A percentile compares a stretch with the other conserved stretches of the same genome.
These are phyloP conservation scores for Cebus imitator DNA, from an alignment of 2,113 vertebrate genomes.

Conservation along the genomic window DNA sequence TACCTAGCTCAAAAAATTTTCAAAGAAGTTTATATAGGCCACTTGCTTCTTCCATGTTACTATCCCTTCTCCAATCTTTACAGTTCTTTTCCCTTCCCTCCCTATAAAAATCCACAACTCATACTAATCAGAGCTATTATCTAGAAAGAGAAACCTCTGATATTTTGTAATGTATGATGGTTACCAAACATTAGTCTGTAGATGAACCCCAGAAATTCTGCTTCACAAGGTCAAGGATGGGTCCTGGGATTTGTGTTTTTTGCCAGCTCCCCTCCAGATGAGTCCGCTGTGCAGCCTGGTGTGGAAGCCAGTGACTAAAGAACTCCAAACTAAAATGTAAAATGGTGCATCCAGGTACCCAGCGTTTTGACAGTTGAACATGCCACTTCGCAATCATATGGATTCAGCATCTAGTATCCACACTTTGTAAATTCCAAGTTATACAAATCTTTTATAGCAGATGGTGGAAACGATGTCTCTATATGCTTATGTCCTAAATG, in stretches of 20 bases:
- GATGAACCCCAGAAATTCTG: background rate
- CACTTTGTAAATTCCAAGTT: constrained; percentile 21
- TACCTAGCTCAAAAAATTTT: background rate
- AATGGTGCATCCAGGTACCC: background rate
- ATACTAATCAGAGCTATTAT: background rate
- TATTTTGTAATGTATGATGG: background rate
- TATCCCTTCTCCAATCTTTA: background rate
- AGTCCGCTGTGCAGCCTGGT: background rate
- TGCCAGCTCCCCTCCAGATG: background rate
- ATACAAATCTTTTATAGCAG: background rate
- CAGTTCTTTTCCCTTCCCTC: background rate
- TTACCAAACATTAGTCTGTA: background rate
- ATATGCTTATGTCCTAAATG: constrained; percentile 4
- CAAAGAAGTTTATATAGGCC: background rate
- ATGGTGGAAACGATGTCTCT: constrained; percentile 43
- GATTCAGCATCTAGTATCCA: background rate
- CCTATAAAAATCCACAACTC: background rate
- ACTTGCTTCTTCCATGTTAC: background rate
- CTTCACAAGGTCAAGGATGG: background rate
- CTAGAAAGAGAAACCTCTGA: background rate
- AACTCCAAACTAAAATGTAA: background rate
- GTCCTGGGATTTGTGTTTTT: background rate
- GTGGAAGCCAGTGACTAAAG: background rate
- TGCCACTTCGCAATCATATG: background rate
- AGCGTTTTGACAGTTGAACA: background rate